Conservation (phyloP, 2,888 invertebrate genomes). For the Cephus pygmeus region DNA sequence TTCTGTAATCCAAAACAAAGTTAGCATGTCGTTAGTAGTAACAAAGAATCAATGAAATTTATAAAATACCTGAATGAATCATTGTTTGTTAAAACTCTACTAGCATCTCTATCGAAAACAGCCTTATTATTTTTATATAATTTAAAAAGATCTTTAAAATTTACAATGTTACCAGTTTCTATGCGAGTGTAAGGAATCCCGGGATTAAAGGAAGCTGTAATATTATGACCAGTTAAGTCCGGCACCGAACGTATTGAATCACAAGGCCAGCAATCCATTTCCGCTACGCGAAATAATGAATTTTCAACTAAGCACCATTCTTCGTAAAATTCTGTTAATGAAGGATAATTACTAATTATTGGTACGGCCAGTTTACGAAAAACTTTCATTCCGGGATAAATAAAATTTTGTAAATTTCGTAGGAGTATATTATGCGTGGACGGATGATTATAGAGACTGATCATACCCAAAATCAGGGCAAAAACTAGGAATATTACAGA, state of each 20-base stretch:
- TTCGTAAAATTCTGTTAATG: slow-evolving; percentile 83
- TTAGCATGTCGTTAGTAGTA: not conserved
- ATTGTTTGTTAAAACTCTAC: slow-evolving; percentile 68
- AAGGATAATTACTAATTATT: slow-evolving; percentile 79
- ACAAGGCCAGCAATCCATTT: slow-evolving; percentile 89
- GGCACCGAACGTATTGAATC: slow-evolving; percentile 76
- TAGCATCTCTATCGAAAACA: slow-evolving; percentile 74
- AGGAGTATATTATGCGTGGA: slow-evolving; percentile 75
- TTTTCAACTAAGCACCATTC: slow-evolving; percentile 87
- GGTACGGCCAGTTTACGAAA: slow-evolving; percentile 81
- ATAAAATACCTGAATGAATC: slow-evolving; percentile 41
- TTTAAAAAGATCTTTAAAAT: slow-evolving; percentile 69
- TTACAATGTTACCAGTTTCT: slow-evolving; percentile 74
- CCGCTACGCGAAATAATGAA: slow-evolving; percentile 83
- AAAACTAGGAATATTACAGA: slow-evolving; percentile 48
- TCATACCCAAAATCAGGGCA: slow-evolving; percentile 61
- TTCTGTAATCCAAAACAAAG: slow-evolving; percentile 29
- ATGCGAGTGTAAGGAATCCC: slow-evolving; percentile 71
- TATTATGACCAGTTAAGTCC: slow-evolving; percentile 73
- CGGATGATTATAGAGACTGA: slow-evolving; percentile 70
- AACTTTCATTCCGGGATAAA: slow-evolving; percentile 83
- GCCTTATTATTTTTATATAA: slow-evolving; percentile 72
- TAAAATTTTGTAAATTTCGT: slow-evolving; percentile 81
- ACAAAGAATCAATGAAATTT: not conserved
- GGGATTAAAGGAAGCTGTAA: slow-evolving; percentile 68